phyloP scores from a whole-genome alignment of 2,888 invertebrate genomes.

The Apamea crenata region DNA sequence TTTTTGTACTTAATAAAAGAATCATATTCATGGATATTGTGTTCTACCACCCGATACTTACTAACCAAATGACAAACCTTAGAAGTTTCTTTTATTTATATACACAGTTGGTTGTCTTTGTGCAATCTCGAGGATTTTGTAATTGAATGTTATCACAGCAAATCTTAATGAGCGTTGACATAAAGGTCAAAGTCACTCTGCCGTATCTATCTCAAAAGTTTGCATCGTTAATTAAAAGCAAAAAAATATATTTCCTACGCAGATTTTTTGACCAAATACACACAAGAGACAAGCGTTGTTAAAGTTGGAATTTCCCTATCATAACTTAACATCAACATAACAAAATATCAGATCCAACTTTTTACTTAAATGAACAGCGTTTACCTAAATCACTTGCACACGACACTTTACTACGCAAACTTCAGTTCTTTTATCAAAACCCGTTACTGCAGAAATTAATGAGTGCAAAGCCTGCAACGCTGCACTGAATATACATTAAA shows the following conservation, averaged over 20 bases:
- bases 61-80: too few species aligned
- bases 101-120: neutral
- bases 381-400: slow-evolving; percentile 14
- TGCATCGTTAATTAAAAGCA: slow-evolving; percentile 46
- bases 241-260: slow-evolving; percentile 24
- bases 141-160: slow-evolving; percentile 49
- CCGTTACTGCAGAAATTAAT: slow-evolving; percentile 49
- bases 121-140: slow-evolving; percentile 34
- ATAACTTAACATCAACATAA: slow-evolving; percentile 1
- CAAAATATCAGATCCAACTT: slow-evolving; percentile 11
- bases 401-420: slow-evolving; percentile 27
- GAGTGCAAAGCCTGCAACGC: slow-evolving; percentile 40
- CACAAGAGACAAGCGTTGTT: neutral
- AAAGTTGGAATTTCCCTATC: slow-evolving; percentile 9
- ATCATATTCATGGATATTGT: too few species aligned
- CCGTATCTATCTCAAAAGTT: slow-evolving; percentile 36
- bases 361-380: slow-evolving; percentile 14
- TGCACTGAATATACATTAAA: slow-evolving; percentile 57
- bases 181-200: slow-evolving; percentile 52
- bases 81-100: too few species aligned
- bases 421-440: slow-evolving; percentile 38
- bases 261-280: slow-evolving; percentile 15
- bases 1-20: too few species aligned
- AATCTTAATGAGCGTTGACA: slow-evolving; percentile 49
- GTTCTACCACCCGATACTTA: too few species aligned